Base-by-base conservation (phyloP, 2,888 invertebrate species). In the Spicauda simplicius region DNA sequence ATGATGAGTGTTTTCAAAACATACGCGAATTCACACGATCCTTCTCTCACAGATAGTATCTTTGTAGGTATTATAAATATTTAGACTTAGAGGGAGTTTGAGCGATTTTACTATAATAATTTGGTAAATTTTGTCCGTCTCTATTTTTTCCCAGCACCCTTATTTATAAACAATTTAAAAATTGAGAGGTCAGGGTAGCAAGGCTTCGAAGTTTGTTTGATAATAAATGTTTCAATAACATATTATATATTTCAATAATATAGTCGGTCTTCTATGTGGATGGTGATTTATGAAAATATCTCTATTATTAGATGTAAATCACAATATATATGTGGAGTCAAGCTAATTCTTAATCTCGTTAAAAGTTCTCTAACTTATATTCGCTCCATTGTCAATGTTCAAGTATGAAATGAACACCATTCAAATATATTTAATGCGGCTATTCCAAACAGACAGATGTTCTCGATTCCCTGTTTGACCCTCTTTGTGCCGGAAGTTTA, bases 21-120 rank as follows among this genome's bases (percentile, higher is more conserved):
- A 86, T 82, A 78, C 77, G 71, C 70, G 50, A 75, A 80, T 83
- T 87, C 86, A 78, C 86, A 88, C 84, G 84, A 73, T 74, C 71
- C 74, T 70, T 19, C 50, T 57, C 19, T 30, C 55, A 33, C 54
- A 48, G 25, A 59, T 58, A 45, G 18, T 58, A 45, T 58, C 58
- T 48, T 0, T 45, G 45, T 45, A 45, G 3, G 25, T 25, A 25
- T 41, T 41, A 41, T 16, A n/a, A n/a, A n/a, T n/a, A 48, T 48
- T 16, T 48, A 16, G 6, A 16, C 6, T 14, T 14, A 45, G 14
- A 10, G 14, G 1, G n/a, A 48, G 16, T 48, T 4, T 14, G 5
- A 25, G 25, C 5, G 6, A 16, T 7, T 48, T 48, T 48, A 48
- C 48, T 48, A n/a, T n/a, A n/a, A n/a, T n/a, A 5, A 48, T 3